These are phyloP conservation scores for Archivesica marissinica DNA, from an alignment of 1,140 invertebrate genomes.

Conservation along the genomic window DNA sequence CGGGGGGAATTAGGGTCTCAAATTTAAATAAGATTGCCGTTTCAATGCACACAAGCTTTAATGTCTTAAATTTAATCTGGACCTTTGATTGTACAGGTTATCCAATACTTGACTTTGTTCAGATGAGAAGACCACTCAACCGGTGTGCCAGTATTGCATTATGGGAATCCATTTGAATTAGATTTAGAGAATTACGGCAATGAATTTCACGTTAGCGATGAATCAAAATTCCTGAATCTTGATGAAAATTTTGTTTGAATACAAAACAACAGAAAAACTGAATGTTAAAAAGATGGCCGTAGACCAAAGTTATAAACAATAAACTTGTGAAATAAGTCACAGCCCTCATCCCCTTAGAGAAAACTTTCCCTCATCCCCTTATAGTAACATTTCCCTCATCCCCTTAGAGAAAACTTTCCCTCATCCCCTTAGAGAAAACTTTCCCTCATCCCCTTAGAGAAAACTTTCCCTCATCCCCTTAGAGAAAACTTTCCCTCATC, in stretches of 20 bases:
- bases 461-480: too few relatives aligned
- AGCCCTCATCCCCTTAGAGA: too few relatives aligned
- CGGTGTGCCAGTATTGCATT: neutral
- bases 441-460: too few relatives aligned
- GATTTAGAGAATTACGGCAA: constrained; percentile 12
- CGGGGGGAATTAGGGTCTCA: constrained; percentile 15
- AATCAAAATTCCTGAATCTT: neutral
- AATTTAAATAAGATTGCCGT: constrained; percentile 11
- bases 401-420: too few relatives aligned
- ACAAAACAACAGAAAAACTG: too few relatives aligned
- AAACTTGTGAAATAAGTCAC: too few relatives aligned
- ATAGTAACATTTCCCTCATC: too few relatives aligned
- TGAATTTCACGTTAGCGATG: constrained; percentile 9
- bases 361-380: too few relatives aligned
- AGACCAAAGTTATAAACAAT: too few relatives aligned
- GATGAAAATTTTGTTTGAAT: constrained; percentile 32
- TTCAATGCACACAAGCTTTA: constrained; percentile 27
- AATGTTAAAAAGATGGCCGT: too few relatives aligned
- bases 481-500: too few relatives aligned
- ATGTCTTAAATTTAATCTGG: constrained; percentile 25
- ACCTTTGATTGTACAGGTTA: constrained; percentile 30
- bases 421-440: too few relatives aligned
- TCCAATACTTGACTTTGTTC: constrained; percentile 31
- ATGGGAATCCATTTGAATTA: constrained; percentile 10
- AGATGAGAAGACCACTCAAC: neutral